phyloP scores from a whole-genome alignment of 2,113 vertebrate genomes.

The Myiozetetes cayanensis region DNA sequence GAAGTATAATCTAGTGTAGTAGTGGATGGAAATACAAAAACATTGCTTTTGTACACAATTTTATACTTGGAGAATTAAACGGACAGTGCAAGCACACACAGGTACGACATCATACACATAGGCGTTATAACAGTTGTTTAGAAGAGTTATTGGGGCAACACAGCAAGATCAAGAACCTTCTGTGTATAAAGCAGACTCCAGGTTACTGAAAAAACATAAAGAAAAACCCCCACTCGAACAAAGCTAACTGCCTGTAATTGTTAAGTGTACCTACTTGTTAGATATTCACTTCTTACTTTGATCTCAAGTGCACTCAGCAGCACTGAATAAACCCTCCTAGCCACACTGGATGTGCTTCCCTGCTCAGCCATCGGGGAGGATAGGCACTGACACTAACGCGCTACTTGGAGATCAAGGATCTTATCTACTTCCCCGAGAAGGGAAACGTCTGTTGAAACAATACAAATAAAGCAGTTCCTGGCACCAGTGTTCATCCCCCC shows the following conservation, averaged over 20 bases:
- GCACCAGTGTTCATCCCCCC: neutral
- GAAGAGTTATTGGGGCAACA: neutral
- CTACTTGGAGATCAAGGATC: neutral
- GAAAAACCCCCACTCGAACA: neutral
- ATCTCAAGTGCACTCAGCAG: neutral
- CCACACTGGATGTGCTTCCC: neutral
- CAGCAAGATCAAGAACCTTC: neutral
- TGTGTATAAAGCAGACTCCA: rapidly evolving
- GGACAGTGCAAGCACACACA: neutral
- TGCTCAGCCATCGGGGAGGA: neutral
- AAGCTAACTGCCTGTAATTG: neutral
- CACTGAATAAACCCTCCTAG: neutral
- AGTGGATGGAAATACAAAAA: neutral
- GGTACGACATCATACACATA: rapidly evolving
- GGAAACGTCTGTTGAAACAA: neutral
- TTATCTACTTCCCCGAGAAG: neutral
- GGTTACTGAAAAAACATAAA: neutral
- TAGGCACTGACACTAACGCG: neutral
- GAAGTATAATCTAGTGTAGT: rapidly evolving
- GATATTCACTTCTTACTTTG: neutral
- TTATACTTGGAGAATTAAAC: neutral
- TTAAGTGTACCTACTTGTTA: neutral
- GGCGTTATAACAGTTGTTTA: neutral
- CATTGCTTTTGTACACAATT: neutral
- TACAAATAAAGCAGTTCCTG: neutral